Evolutionary conservation across 2,797 vertebrate species (phyloP), one percentile per base, ranked within the genome.

Genomic region (Peromyscus nudipes): DNA sequence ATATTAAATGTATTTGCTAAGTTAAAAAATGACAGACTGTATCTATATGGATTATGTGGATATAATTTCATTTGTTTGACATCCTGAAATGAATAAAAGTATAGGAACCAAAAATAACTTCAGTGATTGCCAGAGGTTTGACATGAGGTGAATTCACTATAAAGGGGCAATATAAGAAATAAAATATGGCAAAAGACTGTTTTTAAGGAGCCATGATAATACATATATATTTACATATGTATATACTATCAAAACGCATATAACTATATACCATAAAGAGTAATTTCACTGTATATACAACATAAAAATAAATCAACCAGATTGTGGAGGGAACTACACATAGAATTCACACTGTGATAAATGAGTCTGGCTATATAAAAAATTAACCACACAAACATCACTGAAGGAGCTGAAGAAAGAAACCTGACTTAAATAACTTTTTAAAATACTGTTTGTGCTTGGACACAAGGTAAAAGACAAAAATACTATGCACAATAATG

Each of bases 301-400:
- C 40, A 92, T 92, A 29, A 87, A 91, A 81, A 81, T 87, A 87
- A 81, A 60, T 81, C 55, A 94, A 17, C 46, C 65, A 87, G 65
- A 60, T 76, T 46, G 67, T 82, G 31, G 23, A 82, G 37, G 37
- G 67, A 88, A 76, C 49, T 73, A 69, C 76, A 91, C 43, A 81
- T 92, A 62, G 84, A 82, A 95, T 81, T 81, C 76, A 92, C 31
- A 55, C n/a, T 75, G 52, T 76, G 81, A 80, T 46, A 91, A 95
- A 43, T 81, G 75, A 87, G 31, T 87, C 55, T n/a, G 34, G 75
- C 65, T 67, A 6, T 87, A 92, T 88, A 71, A 89, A 52, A 65
- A 81, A 75, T 95, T 37, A 89, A 83, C 37, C 5, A 43, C 8
- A 49, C n/a, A 88, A 88, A 64, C 19, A 75, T 81, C 7, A 82